A percentile compares a stretch with the other conserved stretches of the same genome.
phyloP scores from a whole-genome alignment of 2,113 vertebrate species.

The Zapus hudsonius region DNA sequence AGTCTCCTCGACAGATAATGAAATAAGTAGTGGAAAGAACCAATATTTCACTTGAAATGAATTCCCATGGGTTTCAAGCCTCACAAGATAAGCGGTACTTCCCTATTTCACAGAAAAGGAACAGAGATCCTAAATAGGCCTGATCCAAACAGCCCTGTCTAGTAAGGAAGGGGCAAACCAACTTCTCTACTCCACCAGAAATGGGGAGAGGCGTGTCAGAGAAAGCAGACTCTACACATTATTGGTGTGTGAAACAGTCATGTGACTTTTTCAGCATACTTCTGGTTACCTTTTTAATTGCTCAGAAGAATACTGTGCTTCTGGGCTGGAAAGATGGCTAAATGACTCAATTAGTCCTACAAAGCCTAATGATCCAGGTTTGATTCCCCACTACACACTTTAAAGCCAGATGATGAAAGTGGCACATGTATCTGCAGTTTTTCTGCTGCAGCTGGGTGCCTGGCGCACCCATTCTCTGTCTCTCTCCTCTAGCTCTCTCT shows the following conservation, averaged over 20 bases:
- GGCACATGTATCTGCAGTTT: too few relatives aligned
- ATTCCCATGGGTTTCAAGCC: neutral
- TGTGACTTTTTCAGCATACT: neutral
- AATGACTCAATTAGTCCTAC: too few relatives aligned
- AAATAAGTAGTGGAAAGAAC: neutral
- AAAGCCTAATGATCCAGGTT: too few relatives aligned
- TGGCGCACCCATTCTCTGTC: too few relatives aligned
- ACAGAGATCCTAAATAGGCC: neutral
- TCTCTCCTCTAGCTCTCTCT: too few relatives aligned
- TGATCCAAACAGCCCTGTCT: neutral
- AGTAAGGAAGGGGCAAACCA: neutral
- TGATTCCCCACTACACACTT: too few relatives aligned
- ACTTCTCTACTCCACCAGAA: neutral
- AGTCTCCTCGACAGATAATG: neutral
- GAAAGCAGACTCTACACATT: neutral
- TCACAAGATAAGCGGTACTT: neutral
- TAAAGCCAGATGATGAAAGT: too few relatives aligned
- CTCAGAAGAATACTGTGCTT: neutral
- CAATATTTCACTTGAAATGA: neutral
- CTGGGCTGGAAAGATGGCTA: too few relatives aligned
- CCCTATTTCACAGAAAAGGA: neutral
- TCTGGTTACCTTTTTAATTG: neutral
- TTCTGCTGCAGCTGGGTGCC: too few relatives aligned
- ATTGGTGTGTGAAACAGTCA: neutral
- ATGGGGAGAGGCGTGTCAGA: neutral